phyloP scores from a whole-genome alignment of 2,797 vertebrate species.

The Tinamus major region DNA sequence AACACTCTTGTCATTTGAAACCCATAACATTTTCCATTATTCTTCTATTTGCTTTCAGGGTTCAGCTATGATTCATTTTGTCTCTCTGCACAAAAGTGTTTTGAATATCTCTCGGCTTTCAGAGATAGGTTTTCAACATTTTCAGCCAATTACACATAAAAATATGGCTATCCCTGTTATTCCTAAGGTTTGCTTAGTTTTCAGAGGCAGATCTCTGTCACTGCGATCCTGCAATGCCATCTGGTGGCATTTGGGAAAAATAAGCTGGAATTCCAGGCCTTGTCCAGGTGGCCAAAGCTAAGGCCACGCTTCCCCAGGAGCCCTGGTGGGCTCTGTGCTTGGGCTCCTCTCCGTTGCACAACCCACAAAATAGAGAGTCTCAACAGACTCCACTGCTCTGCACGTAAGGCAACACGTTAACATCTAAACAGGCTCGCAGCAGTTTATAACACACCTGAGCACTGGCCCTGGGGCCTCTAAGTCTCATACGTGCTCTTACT shows the following conservation, averaged over 20 bases:
- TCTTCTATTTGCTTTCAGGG: background rate
- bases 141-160: background rate
- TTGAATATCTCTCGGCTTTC: background rate
- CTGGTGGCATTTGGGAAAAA: conserved; percentile 56
- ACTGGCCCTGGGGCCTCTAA: too few species aligned
- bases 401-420: background rate
- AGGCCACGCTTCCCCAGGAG: fast-evolving
- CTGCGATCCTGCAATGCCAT: conserved; percentile 57
- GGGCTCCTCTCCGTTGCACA: fast-evolving
- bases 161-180: fast-evolving
- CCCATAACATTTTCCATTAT: background rate
- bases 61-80: background rate
- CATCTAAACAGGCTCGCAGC: too few species aligned
- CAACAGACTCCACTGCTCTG: background rate
- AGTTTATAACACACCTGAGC: too few species aligned
- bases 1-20: background rate
- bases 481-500: too few species aligned
- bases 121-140: background rate
- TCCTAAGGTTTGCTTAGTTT: background rate
- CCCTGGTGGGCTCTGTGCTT: background rate
- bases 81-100: background rate
- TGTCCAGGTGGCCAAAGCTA: fast-evolving
- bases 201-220: fast-evolving
- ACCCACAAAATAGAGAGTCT: background rate
- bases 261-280: background rate